Conservation (phyloP, 2,888 invertebrate species). For the Epistrophe eligans region DNA sequence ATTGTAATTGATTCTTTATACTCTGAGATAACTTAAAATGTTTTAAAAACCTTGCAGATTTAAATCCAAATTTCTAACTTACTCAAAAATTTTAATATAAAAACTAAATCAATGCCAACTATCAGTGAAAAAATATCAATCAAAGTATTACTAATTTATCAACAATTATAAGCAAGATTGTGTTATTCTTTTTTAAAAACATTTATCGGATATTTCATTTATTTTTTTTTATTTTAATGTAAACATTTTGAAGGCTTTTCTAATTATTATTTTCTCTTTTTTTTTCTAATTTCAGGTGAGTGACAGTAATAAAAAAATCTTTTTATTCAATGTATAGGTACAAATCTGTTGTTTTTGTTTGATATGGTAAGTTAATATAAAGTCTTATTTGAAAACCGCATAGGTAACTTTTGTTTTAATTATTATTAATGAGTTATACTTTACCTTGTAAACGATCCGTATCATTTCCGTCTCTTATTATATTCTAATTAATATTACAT, state of each 20-base stretch:
- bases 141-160: neutral
- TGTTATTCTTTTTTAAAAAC: neutral
- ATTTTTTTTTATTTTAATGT: neutral
- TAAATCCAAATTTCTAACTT: no score
- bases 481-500: conserved; percentile 14
- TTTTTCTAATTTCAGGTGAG: conserved; percentile 65
- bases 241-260: conserved; percentile 1
- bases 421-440: neutral
- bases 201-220: neutral
- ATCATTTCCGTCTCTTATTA: conserved; percentile 54
- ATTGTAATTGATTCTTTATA: no score
- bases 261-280: conserved; percentile 7
- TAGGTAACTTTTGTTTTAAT: neutral
- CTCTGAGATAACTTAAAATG: no score
- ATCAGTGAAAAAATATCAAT: no score
- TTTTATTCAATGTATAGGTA: neutral
- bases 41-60: no score
- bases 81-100: no score
- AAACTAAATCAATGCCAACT: no score
- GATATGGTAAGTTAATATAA: neutral
- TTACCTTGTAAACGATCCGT: conserved; percentile 63
- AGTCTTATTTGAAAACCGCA: neutral
- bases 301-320: conserved; percentile 9
- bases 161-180: neutral
- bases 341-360: conserved; percentile 5